Evolutionary conservation across 2,797 vertebrate species (phyloP), one percentile per base, ranked within the genome.

Genomic region (Galagoides demidoff): DNA sequence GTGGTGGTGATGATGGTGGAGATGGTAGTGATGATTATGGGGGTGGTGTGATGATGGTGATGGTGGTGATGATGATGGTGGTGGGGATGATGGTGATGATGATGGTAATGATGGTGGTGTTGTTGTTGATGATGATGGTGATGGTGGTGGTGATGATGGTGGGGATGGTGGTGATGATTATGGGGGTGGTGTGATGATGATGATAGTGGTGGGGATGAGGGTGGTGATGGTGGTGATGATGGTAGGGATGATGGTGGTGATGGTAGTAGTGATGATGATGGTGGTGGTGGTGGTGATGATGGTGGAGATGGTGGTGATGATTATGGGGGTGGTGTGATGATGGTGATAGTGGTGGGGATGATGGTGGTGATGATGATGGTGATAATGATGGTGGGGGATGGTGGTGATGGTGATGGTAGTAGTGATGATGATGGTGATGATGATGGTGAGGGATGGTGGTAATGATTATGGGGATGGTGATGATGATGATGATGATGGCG

Each of bases 191-290:
- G 7, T 64, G 61, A 1, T 64, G 61, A 5, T 29, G 11, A 3
- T 64, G 61, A 1, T 14, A 3, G 1, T 25, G 63, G 0, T n/a
- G 59, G 1, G n/a, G 63, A 9, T n/a, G 82, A 2, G 57, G 11
- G 3, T 37, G n/a, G 0, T 10, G n/a, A 2, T 59, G n/a, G 0
- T 57, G 22, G 1, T 37, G 13, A 0, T 27, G n/a, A 0, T 37
- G 12, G 0, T 63, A n/a, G n/a, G n/a, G 64, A 0, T 31, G 31
- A 7, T n/a, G 64, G 2, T n/a, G n/a, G n/a, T 66, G 64, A 6
- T 68, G 31, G 2, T 66, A 14, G 2, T 66, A 16, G 0, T 66
- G 64, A 0, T 63, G 61, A 4, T 29, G 61, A 4, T 27, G 25
- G 2, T 61, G 22, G 1, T 61, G 59, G 3, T 11, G 25, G 14